Conservation (phyloP, 2,797 vertebrate genomes). For the Nasua narica region DNA sequence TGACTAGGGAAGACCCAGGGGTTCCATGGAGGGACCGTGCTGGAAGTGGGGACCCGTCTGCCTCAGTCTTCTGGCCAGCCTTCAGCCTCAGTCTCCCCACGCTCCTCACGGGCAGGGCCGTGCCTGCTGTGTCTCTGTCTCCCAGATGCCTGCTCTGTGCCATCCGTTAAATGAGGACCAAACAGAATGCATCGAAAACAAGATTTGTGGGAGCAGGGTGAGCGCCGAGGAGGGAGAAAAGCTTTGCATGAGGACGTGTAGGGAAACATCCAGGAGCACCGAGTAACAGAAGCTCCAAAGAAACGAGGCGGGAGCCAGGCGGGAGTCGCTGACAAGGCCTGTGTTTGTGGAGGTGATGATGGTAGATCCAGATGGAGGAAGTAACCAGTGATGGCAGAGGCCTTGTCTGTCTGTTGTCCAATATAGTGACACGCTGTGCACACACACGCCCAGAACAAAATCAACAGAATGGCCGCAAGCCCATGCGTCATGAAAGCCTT, state of each 20-base stretch:
- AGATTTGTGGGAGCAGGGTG: background rate
- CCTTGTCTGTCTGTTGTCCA: slow-evolving; percentile 71
- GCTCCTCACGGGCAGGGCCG: background rate
- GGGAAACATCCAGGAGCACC: background rate
- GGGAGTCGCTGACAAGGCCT: background rate
- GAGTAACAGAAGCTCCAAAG: fast-evolving
- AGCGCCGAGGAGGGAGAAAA: background rate
- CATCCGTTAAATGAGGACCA: slow-evolving; percentile 24
- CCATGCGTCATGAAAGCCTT: background rate
- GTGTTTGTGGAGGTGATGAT: background rate
- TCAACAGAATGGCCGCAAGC: slow-evolving; percentile 40
- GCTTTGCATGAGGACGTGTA: background rate
- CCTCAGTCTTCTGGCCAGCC: background rate
- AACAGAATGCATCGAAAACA: background rate
- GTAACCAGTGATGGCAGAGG: slow-evolving; percentile 41
- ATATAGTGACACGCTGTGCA: slow-evolving; percentile 49
- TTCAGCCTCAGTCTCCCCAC: fast-evolving
- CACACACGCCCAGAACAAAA: slow-evolving; percentile 34
- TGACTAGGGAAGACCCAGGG: background rate
- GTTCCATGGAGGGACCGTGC: background rate
- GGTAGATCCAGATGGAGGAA: slow-evolving; percentile 60
- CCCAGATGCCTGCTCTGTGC: background rate
- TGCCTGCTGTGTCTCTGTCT: background rate
- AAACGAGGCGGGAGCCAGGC: background rate
- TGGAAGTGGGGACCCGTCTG: background rate